Conservation (phyloP, 23 tunicate genomes). For the Corella eumyota region DNA sequence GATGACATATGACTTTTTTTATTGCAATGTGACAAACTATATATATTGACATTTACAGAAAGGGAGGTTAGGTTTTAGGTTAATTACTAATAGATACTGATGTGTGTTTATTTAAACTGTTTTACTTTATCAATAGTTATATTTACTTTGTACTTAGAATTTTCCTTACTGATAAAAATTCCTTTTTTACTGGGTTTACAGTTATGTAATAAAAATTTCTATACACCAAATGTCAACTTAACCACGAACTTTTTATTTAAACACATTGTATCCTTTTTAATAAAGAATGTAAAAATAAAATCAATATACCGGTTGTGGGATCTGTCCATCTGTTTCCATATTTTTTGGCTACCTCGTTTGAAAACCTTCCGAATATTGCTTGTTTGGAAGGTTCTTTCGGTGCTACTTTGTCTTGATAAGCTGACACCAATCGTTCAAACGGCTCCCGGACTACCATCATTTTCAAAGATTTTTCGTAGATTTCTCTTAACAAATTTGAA, state of each 20-base stretch:
- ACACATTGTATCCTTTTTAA: too few relatives aligned
- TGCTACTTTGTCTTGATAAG: conserved; percentile 45
- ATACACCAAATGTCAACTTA: neutral
- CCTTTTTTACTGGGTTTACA: neutral
- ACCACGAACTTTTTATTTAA: neutral
- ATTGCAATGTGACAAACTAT: neutral
- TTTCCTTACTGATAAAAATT: too few relatives aligned
- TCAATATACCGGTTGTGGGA: too few relatives aligned
- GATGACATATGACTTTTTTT: neutral
- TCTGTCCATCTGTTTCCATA: conserved; percentile 23
- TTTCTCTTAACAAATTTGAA: neutral
- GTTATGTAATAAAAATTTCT: neutral
- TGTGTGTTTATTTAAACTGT: neutral
- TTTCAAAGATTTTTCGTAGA: conserved; percentile 6
- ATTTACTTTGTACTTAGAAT: neutral
- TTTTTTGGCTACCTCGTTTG: conserved; percentile 29
- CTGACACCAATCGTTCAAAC: conserved; percentile 40
- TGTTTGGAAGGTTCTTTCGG: neutral
- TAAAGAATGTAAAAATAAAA: too few relatives aligned
- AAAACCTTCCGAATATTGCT: conserved; percentile 16
- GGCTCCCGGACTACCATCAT: conserved; percentile 47
- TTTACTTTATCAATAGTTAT: neutral
- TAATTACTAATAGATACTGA: neutral
- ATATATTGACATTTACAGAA: neutral
- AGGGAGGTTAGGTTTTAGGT: neutral